Base-by-base conservation (phyloP, 2,113 vertebrate genomes). In the Calonectris borealis region DNA sequence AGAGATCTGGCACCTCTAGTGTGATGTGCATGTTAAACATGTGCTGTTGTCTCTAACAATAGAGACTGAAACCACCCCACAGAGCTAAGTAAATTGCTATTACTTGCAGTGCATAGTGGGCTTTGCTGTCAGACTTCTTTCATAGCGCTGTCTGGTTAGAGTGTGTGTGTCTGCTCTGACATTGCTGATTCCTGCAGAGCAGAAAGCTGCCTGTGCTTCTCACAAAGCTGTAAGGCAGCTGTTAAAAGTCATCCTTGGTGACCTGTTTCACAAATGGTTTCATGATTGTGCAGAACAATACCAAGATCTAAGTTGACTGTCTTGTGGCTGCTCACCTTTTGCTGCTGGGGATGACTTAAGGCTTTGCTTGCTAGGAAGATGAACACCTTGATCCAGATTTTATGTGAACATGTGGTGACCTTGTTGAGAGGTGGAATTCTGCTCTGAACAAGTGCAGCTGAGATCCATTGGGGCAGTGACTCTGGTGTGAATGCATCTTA, bases 21-120 rank as follows among this genome's bases (percentile, higher is more conserved):
- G 34, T 1, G 2, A 10, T 6, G 44, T 42, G 60, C 1, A 0
- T 57, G 27, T 51, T 42, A 5, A 52, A 8, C 7, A 2, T 2
- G 51, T 85, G 96, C 68, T 80, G 36, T 11, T 70, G 48, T 69
- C 49, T 36, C 61, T 57, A 51, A 68, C 60, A 73, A 34, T 17
- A 92, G 84, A 25, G 62, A 13, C 24, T 36, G 44, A 36, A 46
- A 6, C 8, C 21, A 8, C 10, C 25, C 38, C 38, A 1, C 6
- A 6, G 75, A 46, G 62, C 66, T 31, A 11, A 69, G 65, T 25
- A 36, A 57, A 34, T 46, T 16, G 2, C 78, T 65, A 2, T 18
- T 42, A 11, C 52, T 52, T 9, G 31, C 46, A 3, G 31, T 6
- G 55, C 13, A 1, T 10, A 1, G 11, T 24, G 54, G 49, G 54